Conservation (phyloP, 2,888 invertebrate genomes). For the Oxycera nigricornis region DNA sequence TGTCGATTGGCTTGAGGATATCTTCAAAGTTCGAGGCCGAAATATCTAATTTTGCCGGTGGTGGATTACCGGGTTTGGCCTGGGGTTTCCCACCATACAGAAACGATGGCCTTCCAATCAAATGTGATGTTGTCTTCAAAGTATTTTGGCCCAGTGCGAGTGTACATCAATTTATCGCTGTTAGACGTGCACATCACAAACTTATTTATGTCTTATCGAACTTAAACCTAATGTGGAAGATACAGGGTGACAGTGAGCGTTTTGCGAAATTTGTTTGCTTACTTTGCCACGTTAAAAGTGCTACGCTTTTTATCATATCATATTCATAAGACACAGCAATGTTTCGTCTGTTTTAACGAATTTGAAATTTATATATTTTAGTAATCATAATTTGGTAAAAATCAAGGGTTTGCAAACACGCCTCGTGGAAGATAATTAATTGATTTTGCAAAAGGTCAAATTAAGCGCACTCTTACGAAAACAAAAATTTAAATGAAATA, state of each 20-base stretch:
- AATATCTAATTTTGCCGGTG: not conserved
- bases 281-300: not conserved
- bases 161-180: conserved; percentile 27
- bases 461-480: no score
- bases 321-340: no score
- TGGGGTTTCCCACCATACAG: not conserved
- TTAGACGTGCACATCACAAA: conserved; percentile 7
- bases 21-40: not conserved
- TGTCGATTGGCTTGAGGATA: conserved; percentile 12
- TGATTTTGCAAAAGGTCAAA: no score
- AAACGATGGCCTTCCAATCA: not conserved
- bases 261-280: no score
- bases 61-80: not conserved
- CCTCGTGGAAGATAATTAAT: no score
- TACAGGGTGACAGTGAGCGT: not conserved
- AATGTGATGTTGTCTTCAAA: not conserved
- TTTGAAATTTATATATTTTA: no score
- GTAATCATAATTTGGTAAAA: no score
- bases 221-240: not conserved
- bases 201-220: conserved; percentile 15
- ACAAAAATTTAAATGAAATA: no score
- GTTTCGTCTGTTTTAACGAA: no score
- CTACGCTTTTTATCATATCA: not conserved
- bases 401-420: no score
- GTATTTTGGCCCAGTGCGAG: not conserved